A percentile compares a stretch with the other conserved stretches of the same genome.
Conservation (phyloP, 2,888 invertebrate genomes). For the Pycnomerus fuliginosus region DNA sequence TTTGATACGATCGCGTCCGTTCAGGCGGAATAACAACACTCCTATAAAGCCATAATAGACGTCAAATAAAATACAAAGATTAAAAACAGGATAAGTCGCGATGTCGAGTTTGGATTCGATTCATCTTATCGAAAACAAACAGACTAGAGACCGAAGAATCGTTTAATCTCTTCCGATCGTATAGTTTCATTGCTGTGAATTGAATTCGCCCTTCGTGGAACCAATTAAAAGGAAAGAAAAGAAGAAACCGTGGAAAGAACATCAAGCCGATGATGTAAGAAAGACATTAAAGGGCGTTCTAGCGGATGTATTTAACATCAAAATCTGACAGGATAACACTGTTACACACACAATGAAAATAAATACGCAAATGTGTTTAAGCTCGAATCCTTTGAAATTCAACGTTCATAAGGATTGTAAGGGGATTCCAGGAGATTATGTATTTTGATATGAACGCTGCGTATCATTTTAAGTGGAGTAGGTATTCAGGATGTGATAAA, state of each 20-base stretch:
- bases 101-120: slow-evolving; percentile 18
- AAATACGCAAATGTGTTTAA: slow-evolving; percentile 38
- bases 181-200: slow-evolving; percentile 26
- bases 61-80: slow-evolving; percentile 14
- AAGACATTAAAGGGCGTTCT: too few relatives aligned
- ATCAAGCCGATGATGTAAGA: too few relatives aligned
- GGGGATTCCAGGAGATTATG: slow-evolving; percentile 30
- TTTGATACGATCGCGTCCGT: slow-evolving; percentile 1
- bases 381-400: slow-evolving; percentile 37
- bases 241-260: too few relatives aligned
- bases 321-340: too few relatives aligned
- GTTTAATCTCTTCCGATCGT: slow-evolving; percentile 32
- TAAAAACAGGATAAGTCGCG: slow-evolving; percentile 15
- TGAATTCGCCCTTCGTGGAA: too few relatives aligned
- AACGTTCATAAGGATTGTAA: slow-evolving; percentile 33
- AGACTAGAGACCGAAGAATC: slow-evolving; percentile 26
- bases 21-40: slow-evolving; percentile 7
- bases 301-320: too few relatives aligned
- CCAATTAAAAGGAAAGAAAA: too few relatives aligned
- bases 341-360: slow-evolving; percentile 36
- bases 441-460: slow-evolving; percentile 33
- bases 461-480: slow-evolving; percentile 24
- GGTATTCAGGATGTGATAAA: slow-evolving; percentile 15
- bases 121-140: slow-evolving; percentile 39
- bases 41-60: slow-evolving; percentile 10